A percentile compares a stretch with the other conserved stretches of the same genome.
Evolutionary conservation across 2,113 vertebrate genomes (phyloP).

Genomic region (Megaceryle torquata): DNA sequence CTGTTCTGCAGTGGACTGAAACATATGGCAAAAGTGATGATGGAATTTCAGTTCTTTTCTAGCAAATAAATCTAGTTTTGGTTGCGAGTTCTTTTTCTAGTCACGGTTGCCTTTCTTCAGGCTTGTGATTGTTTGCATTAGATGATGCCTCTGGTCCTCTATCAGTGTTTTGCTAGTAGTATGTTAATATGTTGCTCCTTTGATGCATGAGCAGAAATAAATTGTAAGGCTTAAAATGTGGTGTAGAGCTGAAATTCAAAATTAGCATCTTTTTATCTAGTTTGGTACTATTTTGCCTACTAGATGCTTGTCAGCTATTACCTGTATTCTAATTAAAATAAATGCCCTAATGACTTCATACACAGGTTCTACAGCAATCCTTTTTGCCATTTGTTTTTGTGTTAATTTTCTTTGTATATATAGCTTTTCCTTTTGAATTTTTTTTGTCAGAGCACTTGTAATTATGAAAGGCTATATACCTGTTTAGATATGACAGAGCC

Average conservation of each 20-base stretch:
- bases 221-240: not conserved
- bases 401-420: not conserved
- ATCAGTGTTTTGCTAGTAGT: not conserved
- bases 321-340: not conserved
- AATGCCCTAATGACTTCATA: not conserved
- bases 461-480: not conserved
- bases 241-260: not conserved
- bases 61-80: not conserved
- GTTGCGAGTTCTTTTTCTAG: not conserved
- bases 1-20: not conserved
- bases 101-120: not conserved
- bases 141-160: not conserved
- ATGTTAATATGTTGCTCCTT: not conserved
- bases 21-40: not conserved
- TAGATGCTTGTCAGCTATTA: not conserved
- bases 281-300: not conserved
- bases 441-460: not conserved
- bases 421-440: not conserved
- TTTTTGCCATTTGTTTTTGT: not conserved
- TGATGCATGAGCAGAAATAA: not conserved
- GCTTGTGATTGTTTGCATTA: not conserved
- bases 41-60: not conserved
- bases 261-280: not conserved
- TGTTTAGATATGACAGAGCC: not conserved
- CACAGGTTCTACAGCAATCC: not conserved